Percentiles rank a stretch among this genome's conserved stretches.
phyloP scores from a whole-genome alignment of 2,113 vertebrate species.

The Mugil cephalus region DNA sequence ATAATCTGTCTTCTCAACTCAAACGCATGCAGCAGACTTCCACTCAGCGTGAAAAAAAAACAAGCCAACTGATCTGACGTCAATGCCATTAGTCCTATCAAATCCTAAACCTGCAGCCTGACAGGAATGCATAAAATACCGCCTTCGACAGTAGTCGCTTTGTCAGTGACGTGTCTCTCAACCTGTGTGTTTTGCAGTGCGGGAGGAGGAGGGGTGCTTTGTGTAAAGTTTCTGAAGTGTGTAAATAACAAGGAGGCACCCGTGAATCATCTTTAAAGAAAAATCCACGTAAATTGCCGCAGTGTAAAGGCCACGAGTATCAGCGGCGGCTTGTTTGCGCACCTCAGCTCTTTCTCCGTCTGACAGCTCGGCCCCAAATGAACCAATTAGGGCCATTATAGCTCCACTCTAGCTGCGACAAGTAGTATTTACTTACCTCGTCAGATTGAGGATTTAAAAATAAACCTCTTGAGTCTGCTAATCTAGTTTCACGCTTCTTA shows the following conservation, averaged over 20 bases:
- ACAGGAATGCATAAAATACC: conserved; percentile 9
- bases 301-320: conserved; percentile 5
- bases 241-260: neutral
- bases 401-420: conserved; percentile 15
- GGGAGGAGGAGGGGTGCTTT: neutral
- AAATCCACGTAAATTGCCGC: neutral
- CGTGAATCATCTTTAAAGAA: conserved; percentile 31
- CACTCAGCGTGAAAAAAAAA: conserved; percentile 31
- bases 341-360: neutral
- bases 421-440: conserved; percentile 22
- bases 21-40: conserved; percentile 29
- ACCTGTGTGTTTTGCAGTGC: neutral
- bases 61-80: conserved; percentile 30
- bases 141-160: conserved; percentile 8
- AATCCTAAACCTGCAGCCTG: neutral
- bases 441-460: conserved; percentile 22
- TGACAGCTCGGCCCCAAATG: conserved; percentile 31
- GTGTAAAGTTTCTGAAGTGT: neutral
- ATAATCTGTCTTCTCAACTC: conserved; percentile 32
- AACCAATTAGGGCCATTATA: conserved; percentile 21
- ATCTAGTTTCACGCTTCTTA: neutral
- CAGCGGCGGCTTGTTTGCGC: conserved; percentile 16
- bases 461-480: conserved; percentile 3
- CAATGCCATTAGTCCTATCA: conserved; percentile 7
- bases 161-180: neutral